Conservation (phyloP, 2,888 invertebrate genomes). For the Hyposoter dolosus region DNA sequence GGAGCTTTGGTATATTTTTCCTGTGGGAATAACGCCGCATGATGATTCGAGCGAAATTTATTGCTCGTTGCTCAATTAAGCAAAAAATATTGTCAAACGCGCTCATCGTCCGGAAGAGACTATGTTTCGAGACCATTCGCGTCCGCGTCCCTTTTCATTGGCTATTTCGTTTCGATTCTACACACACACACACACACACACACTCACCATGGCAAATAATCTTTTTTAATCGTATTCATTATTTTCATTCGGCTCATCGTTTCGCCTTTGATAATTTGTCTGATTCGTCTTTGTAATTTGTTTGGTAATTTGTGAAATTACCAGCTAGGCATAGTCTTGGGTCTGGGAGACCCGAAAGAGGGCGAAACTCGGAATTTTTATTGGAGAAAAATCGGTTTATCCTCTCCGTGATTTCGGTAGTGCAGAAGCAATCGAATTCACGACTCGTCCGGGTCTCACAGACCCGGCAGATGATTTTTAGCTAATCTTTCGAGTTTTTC, state of each 20-base stretch:
- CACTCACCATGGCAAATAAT: not conserved
- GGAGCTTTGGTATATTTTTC: constrained; percentile 13
- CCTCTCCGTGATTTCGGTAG: no score
- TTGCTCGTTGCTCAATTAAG: constrained; percentile 62
- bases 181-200: no score
- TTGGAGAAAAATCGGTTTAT: no score
- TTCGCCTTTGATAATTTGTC: not conserved
- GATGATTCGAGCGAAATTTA: constrained; percentile 62
- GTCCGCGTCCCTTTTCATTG: not conserved
- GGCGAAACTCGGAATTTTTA: no score
- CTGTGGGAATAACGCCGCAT: constrained; percentile 12
- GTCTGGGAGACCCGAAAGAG: no score
- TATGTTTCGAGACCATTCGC: not conserved
- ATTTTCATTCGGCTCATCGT: not conserved
- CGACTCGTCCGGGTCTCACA: no score
- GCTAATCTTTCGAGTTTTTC: no score
- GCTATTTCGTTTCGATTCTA: not conserved
- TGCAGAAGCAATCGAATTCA: no score
- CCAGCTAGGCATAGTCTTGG: no score
- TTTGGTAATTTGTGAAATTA: no score
- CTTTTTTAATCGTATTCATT: not conserved
- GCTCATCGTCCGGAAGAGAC: constrained; percentile 32
- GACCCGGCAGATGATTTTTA: no score
- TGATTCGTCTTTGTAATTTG: no score
- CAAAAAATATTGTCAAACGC: constrained; percentile 54